Base-by-base conservation (phyloP, 2,888 invertebrate species). In the Tribolium freemani region DNA sequence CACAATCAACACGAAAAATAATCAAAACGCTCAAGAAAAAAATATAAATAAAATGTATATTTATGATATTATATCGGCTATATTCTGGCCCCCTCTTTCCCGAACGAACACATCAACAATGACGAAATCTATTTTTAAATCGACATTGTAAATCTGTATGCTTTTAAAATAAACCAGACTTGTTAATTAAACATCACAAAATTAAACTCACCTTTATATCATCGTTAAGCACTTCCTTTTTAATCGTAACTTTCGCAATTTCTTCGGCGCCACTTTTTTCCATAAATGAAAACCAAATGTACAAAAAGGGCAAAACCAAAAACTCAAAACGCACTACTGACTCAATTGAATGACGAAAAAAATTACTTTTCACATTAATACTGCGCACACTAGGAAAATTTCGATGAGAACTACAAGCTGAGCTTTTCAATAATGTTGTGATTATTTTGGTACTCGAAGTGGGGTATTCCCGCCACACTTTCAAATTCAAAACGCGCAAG, bases 211-310 rank as follows among this genome's bases (percentile, higher is more conserved):
- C 93, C 90, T 93, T 93, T 85, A 93, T 93, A 88, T 93, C 93
- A 88, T 93, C 93, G 87, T 91, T 92, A 74, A 88, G 87, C 80
- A 90, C 88, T 85, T 93, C 93, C 86, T 93, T 93, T 86, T 93
- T 93, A 78, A 91, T 88, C 74, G 86, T 20, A 44, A 80, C 74
- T 71, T 79, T 80, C 31, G 81, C 75, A 50, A 74, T 77, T 60
- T 79, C 79, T 54, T 74, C 75, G 38, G 72, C 69, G 60, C 72
- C 76, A 76, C 76, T 75, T 77, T 83, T 82, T 81, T 84, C 84
- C 84, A 85, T 84, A 71, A 81, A 83, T 72, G 80, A 82, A 77
- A 67, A 46, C 20, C 11, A 56, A 54, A 11, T 30, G n/a, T 38
- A 6, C 54, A 45, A 54, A 45, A 57, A 16, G 6, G n/a, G 26